Evolutionary conservation across 2,888 invertebrate species (phyloP), one percentile per base, ranked within the genome.

Genomic region (Rhagophthalmus giganteus): DNA sequence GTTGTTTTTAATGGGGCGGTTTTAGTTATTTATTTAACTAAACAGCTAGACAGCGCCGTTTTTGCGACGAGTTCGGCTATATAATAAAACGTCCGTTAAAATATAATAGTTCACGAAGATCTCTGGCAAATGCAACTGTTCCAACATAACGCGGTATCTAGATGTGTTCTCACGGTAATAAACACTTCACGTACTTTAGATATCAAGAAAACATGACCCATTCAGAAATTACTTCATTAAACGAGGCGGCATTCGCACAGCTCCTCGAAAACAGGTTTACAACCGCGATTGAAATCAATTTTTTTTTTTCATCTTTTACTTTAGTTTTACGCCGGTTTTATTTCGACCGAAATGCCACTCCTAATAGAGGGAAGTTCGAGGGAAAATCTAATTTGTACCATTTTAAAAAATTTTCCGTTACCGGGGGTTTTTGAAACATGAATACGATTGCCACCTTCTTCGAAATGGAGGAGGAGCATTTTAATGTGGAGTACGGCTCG

Each of bases 131-230:
- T 20, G 20, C 12, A 30, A 30, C 12, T 30, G 27, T 27, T 11
- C 2, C 30, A 10, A 10, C 9, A 11, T 7, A 7, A 4, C 30
- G 30, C 26, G 12, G 25, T 41, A 40, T 32, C 26, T 32, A 26
- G 31, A 32, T 10, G 14, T 24, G 16, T 44, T 44, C 37, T 46
- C 46, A 46, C 37, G 38, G 38, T 31, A 31, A 46, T 46, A 46
- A 46, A 46, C 46, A 46, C 37, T 46, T 46, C 37, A 31, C 25
- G 38, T 46, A 32, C 46, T 38, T 46, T 24, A 46, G 38, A 46
- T 46, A 37, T 28, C 33, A 44, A 34, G 34, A 42, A 40, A 32
- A 25, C 20, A 42, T 26, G 33, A 8, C 13, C 20, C 32, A 33
- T 32, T 42, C 26, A 33, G 33, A 44, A 44, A 41, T 31, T 32